These are phyloP conservation scores for Callyntrura guangdongensis DNA, from an alignment of 2,888 invertebrate species.

Conservation along the genomic window DNA sequence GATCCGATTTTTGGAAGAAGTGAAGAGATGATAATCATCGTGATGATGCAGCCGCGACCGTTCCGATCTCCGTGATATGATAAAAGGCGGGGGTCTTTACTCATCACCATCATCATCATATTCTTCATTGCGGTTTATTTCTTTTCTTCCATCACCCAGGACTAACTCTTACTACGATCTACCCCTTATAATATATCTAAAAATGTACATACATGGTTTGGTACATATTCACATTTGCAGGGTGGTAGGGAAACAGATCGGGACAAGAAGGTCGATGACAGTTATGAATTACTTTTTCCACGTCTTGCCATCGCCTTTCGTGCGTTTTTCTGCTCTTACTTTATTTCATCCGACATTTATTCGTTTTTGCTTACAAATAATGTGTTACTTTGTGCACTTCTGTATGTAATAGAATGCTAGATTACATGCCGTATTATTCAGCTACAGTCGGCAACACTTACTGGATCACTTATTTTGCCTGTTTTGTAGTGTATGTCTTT, in stretches of 20 bases:
- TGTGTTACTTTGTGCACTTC: conserved; percentile 28
- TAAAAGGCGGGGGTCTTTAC: conserved; percentile 62
- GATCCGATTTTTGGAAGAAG: conserved; percentile 15
- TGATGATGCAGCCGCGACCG: neutral
- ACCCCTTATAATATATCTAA: neutral
- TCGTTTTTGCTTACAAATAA: conserved; percentile 47
- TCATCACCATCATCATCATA: neutral
- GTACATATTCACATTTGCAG: neutral
- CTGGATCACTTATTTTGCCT: neutral
- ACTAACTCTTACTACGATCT: neutral
- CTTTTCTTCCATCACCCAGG: neutral
- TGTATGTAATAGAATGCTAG: conserved; percentile 32
- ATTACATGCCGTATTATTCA: neutral
- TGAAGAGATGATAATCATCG: conserved; percentile 33
- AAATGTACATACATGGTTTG: neutral
- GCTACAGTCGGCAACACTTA: neutral
- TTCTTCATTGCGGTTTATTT: conserved; percentile 55
- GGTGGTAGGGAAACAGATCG: conserved; percentile 47
- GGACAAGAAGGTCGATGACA: conserved; percentile 70
- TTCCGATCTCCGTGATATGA: conserved; percentile 47
- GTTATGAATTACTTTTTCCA: conserved; percentile 68
- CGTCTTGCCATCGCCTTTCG: conserved; percentile 6
- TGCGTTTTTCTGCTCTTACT: neutral
- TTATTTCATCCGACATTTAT: conserved; percentile 36
- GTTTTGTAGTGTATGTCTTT: neutral